Evolutionary conservation across 2,888 invertebrate genomes (phyloP).

Genomic region (Parnassius orleans): DNA sequence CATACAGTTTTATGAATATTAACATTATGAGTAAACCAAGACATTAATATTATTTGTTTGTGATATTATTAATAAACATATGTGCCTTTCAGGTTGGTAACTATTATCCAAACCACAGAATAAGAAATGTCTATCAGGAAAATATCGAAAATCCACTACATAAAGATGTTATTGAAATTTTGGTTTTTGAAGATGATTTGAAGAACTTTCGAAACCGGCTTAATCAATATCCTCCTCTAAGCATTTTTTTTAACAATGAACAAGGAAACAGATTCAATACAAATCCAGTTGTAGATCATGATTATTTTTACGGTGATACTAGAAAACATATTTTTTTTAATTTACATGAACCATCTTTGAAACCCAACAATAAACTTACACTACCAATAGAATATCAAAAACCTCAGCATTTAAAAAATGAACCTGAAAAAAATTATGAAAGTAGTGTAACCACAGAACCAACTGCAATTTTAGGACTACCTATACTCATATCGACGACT

Average conservation of each 20-base stretch:
- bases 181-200: neutral
- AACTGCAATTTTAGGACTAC: constrained; percentile 5
- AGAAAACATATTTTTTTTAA: neutral
- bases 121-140: neutral
- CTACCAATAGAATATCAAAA: neutral
- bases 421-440: neutral
- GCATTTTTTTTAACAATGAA: neutral
- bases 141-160: neutral
- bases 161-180: neutral
- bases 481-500: neutral
- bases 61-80: neutral
- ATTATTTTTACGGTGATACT: neutral
- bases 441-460: constrained; percentile 6
- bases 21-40: too few relatives aligned
- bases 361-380: neutral
- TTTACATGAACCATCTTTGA: neutral
- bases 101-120: neutral
- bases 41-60: too few relatives aligned
- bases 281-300: neutral
- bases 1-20: too few relatives aligned
- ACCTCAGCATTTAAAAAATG: neutral
- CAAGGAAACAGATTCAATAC: neutral
- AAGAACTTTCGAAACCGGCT: neutral
- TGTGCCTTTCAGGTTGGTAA: constrained; percentile 2
- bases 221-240: neutral